These are phyloP conservation scores for Drosophila parabipectinata DNA, from an alignment of 1,140 invertebrate genomes.

Conservation along the genomic window DNA sequence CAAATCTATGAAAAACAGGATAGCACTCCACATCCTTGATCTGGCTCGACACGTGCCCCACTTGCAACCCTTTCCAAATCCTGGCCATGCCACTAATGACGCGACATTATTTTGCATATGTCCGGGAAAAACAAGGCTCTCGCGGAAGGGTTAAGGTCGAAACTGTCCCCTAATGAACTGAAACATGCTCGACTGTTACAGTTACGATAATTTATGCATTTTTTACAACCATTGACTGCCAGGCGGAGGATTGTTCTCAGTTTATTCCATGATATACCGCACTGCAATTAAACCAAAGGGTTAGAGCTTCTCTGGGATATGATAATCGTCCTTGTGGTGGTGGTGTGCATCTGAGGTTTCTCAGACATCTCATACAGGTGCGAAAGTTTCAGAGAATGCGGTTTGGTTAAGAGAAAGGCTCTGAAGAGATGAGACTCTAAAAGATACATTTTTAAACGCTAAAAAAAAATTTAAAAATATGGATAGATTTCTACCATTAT, in stretches of 20 bases:
- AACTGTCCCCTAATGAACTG: constrained; percentile 66
- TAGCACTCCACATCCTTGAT: constrained; percentile 10
- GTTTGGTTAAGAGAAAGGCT: constrained; percentile 15
- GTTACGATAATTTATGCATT: constrained; percentile 73
- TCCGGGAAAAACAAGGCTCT: background rate
- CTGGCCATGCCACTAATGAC: constrained; percentile 66
- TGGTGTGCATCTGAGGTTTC: constrained; percentile 28
- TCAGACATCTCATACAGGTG: constrained; percentile 47
- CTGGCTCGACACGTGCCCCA: constrained; percentile 60
- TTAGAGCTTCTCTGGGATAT: constrained; percentile 3
- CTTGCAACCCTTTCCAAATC: constrained; percentile 63
- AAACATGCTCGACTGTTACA: constrained; percentile 68
- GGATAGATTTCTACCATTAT: background rate
- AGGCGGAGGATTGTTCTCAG: constrained; percentile 28
- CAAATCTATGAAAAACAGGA: constrained; percentile 38
- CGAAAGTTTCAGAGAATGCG: constrained; percentile 41
- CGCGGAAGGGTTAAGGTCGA: constrained; percentile 58
- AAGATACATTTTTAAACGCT: background rate
- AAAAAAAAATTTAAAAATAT: too few species aligned
- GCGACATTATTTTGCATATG: constrained; percentile 79
- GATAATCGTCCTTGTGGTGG: background rate
- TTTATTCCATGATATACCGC: constrained; percentile 46
- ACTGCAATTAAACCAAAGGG: constrained; percentile 51
- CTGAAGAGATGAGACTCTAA: background rate
- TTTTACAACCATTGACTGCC: constrained; percentile 69